Base-by-base conservation (phyloP, 2,797 vertebrate genomes). In the Tarsius wallacei region DNA sequence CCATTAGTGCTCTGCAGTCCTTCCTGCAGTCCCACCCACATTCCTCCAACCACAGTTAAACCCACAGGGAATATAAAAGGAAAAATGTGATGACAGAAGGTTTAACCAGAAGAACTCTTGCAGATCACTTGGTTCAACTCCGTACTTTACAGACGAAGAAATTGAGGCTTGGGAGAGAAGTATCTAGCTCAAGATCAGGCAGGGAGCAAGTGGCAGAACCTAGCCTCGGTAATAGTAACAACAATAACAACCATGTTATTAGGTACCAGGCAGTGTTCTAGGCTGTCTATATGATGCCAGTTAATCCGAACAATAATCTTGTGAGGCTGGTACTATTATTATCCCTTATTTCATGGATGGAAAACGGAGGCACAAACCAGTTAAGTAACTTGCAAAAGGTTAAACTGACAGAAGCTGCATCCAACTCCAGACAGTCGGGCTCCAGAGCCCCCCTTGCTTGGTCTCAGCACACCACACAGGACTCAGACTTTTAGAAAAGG, bases 361-460 rank as follows among this genome's bases (percentile, higher is more conserved):
- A 17, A 92, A 90, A 96, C 71, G 13, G 89, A 95, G 63, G 83
- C 77, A 76, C 42, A 61, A 16, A 16, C 9, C 70, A 73, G 47
- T 11, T 49, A 78, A 87, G 26, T 68, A 59, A 93, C 28, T 78
- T 21, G 13, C 28, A 66, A 71, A 83, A 51, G 0, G 81, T 61
- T 53, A 68, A 47, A 91, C 9, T 31, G 22, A 49, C 42, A 71
- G 93, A 73, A 66, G 47, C 77, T 42, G 5, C 61, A 83, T 71
- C 28, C n/a, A 68, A 81, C 71, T 33, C 19, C 51, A 49, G 85
- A 26, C 21, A 10, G 42, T 14, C 0, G 1, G 33, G 59, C 47
- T 73, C 61, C 66, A 28, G 73, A 82, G 5, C 22, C 33, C 16
- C 12, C 21, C 36, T 47, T 26, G 26, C n/a, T 9, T 0, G 1